These are phyloP conservation scores for Perdita meconis DNA, from an alignment of 2,888 invertebrate species.

Conservation along the genomic window DNA sequence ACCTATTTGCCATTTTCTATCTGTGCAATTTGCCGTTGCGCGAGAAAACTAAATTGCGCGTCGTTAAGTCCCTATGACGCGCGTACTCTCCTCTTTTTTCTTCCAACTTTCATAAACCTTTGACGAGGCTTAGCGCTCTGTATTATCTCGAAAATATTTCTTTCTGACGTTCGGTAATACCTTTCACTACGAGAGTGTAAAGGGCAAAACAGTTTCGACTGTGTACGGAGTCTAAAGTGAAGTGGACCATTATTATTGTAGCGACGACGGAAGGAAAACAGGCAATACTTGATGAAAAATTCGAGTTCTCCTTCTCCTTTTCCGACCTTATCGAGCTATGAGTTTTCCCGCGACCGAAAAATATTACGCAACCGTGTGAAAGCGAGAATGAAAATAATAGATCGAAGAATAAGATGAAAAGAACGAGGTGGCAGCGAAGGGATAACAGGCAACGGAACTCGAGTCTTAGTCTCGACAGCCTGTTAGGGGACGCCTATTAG, in stretches of 20 bases:
- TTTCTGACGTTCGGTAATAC: neutral
- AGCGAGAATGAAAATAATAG: neutral
- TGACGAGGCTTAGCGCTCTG: too few relatives aligned
- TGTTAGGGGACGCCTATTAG: slow-evolving; percentile 77
- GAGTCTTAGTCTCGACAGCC: slow-evolving; percentile 70
- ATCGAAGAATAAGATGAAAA: neutral
- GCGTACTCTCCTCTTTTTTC: neutral
- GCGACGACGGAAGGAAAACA: too few relatives aligned
- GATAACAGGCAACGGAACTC: slow-evolving; percentile 49
- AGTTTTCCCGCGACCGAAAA: too few relatives aligned
- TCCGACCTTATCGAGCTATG: too few relatives aligned
- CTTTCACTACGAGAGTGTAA: neutral
- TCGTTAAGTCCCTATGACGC: neutral
- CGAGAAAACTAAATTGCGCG: slow-evolving; percentile 22
- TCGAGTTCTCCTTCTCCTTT: too few relatives aligned
- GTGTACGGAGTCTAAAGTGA: too few relatives aligned
- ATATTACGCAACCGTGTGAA: too few relatives aligned
- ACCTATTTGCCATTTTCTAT: slow-evolving; percentile 1
- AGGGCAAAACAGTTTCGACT: neutral
- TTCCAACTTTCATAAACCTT: slow-evolving; percentile 3
- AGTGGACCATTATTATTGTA: too few relatives aligned
- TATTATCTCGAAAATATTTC: too few relatives aligned
- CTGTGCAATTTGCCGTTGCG: slow-evolving; percentile 11
- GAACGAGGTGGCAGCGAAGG: slow-evolving; percentile 18
- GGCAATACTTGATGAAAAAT: too few relatives aligned